Conservation (phyloP, 2,888 invertebrate genomes). For the Drosophila koepferae region DNA sequence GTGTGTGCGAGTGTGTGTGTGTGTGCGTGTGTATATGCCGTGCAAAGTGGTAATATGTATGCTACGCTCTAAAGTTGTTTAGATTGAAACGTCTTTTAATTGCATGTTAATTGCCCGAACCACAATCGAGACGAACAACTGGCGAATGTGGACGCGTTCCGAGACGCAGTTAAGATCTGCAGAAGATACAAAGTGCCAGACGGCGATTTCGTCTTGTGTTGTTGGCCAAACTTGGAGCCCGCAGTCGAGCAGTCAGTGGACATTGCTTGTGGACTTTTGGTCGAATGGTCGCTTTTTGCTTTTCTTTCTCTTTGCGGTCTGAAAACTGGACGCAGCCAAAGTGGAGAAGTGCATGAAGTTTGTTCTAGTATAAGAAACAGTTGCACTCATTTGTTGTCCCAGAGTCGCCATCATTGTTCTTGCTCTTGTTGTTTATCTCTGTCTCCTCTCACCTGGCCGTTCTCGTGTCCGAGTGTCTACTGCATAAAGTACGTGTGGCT, state of each 20-base stretch:
- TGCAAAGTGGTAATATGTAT: slow-evolving; percentile 61
- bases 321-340: slow-evolving; percentile 43
- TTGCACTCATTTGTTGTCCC: slow-evolving; percentile 74
- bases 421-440: slow-evolving; percentile 50
- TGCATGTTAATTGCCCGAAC: slow-evolving; percentile 80
- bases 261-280: slow-evolving; percentile 54
- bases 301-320: slow-evolving; percentile 18
- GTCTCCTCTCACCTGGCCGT: slow-evolving; percentile 42
- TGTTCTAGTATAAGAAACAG: slow-evolving; percentile 60
- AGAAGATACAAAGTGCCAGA: slow-evolving; percentile 47
- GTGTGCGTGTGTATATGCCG: slow-evolving; percentile 26
- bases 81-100: slow-evolving; percentile 81
- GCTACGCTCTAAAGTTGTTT: slow-evolving; percentile 57
- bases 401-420: slow-evolving; percentile 63
- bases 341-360: slow-evolving; percentile 52
- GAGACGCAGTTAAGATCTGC: slow-evolving; percentile 58
- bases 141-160: slow-evolving; percentile 25
- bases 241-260: slow-evolving; percentile 41
- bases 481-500: slow-evolving; percentile 63
- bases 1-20: slow-evolving; percentile 6
- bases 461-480: slow-evolving; percentile 58
- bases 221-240: slow-evolving; percentile 47
- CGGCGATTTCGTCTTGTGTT: not conserved
- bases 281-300: slow-evolving; percentile 33
- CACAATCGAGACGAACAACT: slow-evolving; percentile 36